Evolutionary conservation across 2,888 invertebrate genomes (phyloP), one percentile per base, ranked within the genome.

Genomic region (Bellardia pandia): DNA sequence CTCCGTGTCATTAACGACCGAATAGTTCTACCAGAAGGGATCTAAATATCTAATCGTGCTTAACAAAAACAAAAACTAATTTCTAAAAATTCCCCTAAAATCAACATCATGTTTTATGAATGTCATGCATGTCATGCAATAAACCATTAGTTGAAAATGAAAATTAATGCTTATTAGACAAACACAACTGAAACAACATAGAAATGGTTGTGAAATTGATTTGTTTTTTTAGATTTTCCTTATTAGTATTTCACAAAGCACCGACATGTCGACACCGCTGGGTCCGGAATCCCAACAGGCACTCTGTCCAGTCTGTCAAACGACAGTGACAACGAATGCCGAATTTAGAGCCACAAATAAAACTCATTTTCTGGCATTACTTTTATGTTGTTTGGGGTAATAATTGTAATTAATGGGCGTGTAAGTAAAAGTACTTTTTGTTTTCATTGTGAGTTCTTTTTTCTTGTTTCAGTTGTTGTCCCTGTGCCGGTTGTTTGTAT

Each of bases 401-500:
- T 51, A n/a, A 2, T n/a, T 3, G 11, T n/a, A 14, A 51, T n/a
- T 14, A 51, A 45, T 11, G 45, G 45, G 11, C 1, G 45, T 14
- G 51, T 14, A 14, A 51, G 51, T 14, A 14, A 14, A 11, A 51
- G 9, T 9, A 13, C 1, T n/a, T 58, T 58, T 33, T 53, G 14
- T 13, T 64, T 60, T 45, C 2, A 14, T 30, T 60, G 11, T 3
- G 11, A 30, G 30, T 33, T 7, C 14, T 11, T 11, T 11, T 48
- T 58, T 62, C 14, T 11, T 5, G 1, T 80, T 75, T 8, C 88
- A 93, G 93, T 40, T 92, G 91, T 74, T 95, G 95, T 94, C 94
- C 94, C 0, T 95, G 95, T 88, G 93, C 94, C 48, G 94, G 94
- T 72, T 89, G 95, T 11, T 94, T 95, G 2, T 95, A 95, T 90